A percentile compares a stretch with the other conserved stretches of the same genome.
Conservation (phyloP, 2,113 vertebrate genomes). For the Ammospiza nelsoni region DNA sequence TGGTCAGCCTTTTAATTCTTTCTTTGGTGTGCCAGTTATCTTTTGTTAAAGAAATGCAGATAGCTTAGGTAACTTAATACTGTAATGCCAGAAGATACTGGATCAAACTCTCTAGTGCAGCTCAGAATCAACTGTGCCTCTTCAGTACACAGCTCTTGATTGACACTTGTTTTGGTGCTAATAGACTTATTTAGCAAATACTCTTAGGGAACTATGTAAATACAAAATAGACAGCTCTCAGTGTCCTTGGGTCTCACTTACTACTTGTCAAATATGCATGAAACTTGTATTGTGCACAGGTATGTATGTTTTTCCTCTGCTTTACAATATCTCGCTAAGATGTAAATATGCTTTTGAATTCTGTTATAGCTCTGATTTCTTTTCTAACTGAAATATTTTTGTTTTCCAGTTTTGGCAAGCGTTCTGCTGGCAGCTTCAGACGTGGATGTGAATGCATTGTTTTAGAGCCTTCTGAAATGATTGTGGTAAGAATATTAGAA, state of each 20-base stretch:
- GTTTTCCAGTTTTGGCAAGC: constrained; percentile 90
- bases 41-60: constrained; percentile 3
- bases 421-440: constrained; percentile 94
- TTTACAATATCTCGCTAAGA: not conserved
- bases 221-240: not conserved
- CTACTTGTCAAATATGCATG: not conserved
- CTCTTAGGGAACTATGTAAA: not conserved
- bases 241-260: not conserved
- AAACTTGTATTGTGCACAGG: not conserved
- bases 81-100: constrained; percentile 24
- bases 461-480: constrained; percentile 99
- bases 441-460: constrained; percentile 99
- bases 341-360: not conserved
- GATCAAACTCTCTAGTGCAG: not conserved
- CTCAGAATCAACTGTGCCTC: not conserved
- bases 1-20: not conserved
- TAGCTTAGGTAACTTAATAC: constrained; percentile 20
- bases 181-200: not conserved
- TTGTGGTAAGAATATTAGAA: constrained; percentile 89
- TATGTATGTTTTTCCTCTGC: not conserved
- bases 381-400: constrained; percentile 28
- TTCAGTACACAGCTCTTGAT: not conserved
- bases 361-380: not conserved
- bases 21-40: not conserved
- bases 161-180: not conserved